Percentiles rank a stretch among this genome's conserved stretches.
Evolutionary conservation across 2,113 vertebrate species (phyloP).

Genomic region (Formicarius rufipectus): DNA sequence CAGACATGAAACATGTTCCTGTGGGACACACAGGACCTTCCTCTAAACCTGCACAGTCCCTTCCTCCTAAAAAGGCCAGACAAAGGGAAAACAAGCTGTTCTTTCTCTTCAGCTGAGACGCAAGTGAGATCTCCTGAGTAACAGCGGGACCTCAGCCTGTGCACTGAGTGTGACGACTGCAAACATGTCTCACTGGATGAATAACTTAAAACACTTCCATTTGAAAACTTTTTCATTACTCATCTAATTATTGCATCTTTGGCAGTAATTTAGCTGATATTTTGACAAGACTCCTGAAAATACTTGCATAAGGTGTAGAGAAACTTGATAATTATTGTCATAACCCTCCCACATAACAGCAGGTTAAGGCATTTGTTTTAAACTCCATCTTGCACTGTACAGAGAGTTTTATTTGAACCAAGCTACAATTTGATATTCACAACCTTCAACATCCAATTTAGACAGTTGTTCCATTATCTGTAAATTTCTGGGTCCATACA

Average conservation of each 20-base stretch:
- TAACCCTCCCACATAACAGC: conserved; percentile 15
- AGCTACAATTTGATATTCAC: neutral
- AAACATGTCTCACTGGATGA: neutral
- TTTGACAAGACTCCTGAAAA: conserved; percentile 43
- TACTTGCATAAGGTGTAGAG: neutral
- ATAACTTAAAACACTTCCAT: neutral
- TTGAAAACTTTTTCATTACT: neutral
- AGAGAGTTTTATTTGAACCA: neutral
- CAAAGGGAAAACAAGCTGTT: neutral
- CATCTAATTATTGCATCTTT: neutral
- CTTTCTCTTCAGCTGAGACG: neutral
- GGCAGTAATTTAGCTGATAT: neutral
- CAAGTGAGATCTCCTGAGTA: neutral
- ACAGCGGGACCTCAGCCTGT: neutral
- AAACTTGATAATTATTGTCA: conserved; percentile 23
- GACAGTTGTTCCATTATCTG: neutral
- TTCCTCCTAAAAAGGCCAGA: neutral
- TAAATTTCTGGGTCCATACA: neutral
- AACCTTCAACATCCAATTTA: neutral
- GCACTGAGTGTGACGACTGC: neutral
- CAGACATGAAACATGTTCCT: neutral
- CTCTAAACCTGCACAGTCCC: neutral
- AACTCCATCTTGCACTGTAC: neutral
- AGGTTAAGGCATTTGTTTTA: conserved; percentile 28
- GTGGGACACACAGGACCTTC: neutral